phyloP scores from a whole-genome alignment of 2,113 vertebrate genomes.

The Chionodraco myersi region DNA sequence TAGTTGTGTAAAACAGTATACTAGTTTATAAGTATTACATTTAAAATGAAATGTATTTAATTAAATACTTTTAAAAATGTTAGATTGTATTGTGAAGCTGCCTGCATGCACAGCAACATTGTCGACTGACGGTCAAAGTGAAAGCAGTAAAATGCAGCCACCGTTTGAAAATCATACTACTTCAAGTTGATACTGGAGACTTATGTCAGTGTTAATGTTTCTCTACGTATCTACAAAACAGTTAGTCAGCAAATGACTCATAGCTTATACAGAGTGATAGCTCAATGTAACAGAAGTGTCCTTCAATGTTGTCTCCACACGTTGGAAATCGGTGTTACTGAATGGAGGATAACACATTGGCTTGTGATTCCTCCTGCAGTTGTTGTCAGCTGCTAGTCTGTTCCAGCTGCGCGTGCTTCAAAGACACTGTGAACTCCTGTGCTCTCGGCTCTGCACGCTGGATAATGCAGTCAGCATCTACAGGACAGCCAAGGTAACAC shows the following conservation, averaged over 20 bases:
- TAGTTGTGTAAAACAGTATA: not conserved
- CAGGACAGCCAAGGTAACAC: slow-evolving; percentile 92
- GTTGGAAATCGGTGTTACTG: not conserved
- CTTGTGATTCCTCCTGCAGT: slow-evolving; percentile 74
- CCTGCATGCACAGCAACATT: too few relatives aligned
- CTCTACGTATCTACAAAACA: not conserved
- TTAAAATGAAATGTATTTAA: too few relatives aligned
- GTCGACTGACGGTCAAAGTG: not conserved
- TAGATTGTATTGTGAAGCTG: too few relatives aligned
- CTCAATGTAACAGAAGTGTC: not conserved
- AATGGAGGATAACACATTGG: not conserved
- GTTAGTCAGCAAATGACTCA: not conserved
- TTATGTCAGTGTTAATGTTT: not conserved
- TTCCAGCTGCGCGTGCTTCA: slow-evolving; percentile 94
- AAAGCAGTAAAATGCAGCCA: not conserved
- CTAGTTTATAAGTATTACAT: not conserved
- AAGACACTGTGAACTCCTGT: slow-evolving; percentile 94
- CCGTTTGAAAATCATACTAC: not conserved
- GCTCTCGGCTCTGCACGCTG: slow-evolving; percentile 88
- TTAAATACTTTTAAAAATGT: too few relatives aligned
- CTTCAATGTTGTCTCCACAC: not conserved
- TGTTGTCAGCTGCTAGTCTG: slow-evolving; percentile 91
- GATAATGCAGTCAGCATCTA: slow-evolving; percentile 93
- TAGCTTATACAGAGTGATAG: not conserved
- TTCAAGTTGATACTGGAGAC: not conserved